These are phyloP conservation scores for Rhagoletis pomonella DNA, from an alignment of 1,140 invertebrate species.

Conservation along the genomic window DNA sequence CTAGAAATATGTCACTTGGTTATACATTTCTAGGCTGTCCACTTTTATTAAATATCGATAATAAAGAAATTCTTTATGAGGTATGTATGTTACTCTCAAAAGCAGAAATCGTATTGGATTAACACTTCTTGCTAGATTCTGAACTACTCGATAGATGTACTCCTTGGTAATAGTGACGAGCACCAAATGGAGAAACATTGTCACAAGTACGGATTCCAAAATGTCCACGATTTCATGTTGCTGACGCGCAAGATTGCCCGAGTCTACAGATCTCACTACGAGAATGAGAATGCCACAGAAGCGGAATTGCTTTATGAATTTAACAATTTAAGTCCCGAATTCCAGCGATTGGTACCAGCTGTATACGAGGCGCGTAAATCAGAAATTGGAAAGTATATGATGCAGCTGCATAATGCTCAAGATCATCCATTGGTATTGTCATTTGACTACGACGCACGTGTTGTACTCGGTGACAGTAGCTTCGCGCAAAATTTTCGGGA, in stretches of 20 bases:
- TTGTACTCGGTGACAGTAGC: conserved; percentile 65
- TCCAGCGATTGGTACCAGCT: conserved; percentile 59
- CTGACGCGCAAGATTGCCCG: conserved; percentile 63
- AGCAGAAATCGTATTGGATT: not conserved
- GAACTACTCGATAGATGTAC: conserved; percentile 66
- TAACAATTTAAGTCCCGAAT: conserved; percentile 60
- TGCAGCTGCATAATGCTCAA: conserved; percentile 55
- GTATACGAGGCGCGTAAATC: conserved; percentile 61
- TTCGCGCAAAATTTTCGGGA: conserved; percentile 60
- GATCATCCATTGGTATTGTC: conserved; percentile 59
- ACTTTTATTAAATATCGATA: conserved; percentile 48
- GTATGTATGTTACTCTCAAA: not conserved
- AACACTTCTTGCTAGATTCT: conserved; percentile 60
- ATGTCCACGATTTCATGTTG: conserved; percentile 65
- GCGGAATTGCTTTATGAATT: conserved; percentile 56
- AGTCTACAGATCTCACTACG: conserved; percentile 59
- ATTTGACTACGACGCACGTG: conserved; percentile 65
- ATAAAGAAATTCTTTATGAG: conserved; percentile 54
- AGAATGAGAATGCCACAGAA: conserved; percentile 52
- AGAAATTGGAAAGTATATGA: conserved; percentile 60
- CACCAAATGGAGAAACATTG: conserved; percentile 63
- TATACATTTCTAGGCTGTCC: conserved; percentile 18
- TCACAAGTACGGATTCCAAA: conserved; percentile 69
- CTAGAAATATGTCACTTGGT: not conserved
- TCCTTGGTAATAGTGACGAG: conserved; percentile 67